phyloP scores from a whole-genome alignment of 2,888 invertebrate species.

The Andrena trimmerana region DNA sequence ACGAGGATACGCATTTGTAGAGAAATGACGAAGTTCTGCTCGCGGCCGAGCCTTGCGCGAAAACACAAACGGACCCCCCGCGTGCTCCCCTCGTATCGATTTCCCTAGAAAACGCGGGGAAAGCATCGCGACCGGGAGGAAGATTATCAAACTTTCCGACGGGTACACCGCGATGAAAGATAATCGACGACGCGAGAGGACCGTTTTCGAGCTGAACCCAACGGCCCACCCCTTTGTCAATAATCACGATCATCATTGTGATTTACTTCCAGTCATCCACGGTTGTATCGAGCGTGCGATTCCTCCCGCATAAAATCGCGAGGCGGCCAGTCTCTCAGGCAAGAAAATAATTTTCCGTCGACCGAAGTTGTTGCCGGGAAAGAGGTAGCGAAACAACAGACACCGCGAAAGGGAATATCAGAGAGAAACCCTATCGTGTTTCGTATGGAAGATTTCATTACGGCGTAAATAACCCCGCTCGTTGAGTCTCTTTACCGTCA shows the following conservation, averaged over 20 bases:
- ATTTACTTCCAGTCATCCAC: no score
- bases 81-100: not conserved
- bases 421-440: constrained; percentile 10
- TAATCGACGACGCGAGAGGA: no score
- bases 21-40: constrained; percentile 21
- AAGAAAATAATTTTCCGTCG: constrained; percentile 48
- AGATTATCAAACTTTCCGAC: no score
- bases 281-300: not conserved
- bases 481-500: constrained; percentile 11
- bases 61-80: not conserved
- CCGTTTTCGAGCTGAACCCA: no score
- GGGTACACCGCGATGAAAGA: no score
- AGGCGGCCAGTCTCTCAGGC: not conserved
- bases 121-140: not conserved
- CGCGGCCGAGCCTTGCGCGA: not conserved
- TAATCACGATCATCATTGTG: no score
- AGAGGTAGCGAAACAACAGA: constrained; percentile 20
- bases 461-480: constrained; percentile 32
- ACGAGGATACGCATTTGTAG: not conserved
- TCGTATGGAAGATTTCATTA: constrained; percentile 42
- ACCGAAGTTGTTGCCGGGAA: constrained; percentile 23
- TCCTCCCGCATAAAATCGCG: constrained; percentile 13
- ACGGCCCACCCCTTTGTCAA: no score
- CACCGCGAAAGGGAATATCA: not conserved
- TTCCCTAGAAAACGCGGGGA: constrained; percentile 25